These are phyloP conservation scores for Phasianus colchicus DNA, from an alignment of 2,113 vertebrate genomes.

Conservation along the genomic window DNA sequence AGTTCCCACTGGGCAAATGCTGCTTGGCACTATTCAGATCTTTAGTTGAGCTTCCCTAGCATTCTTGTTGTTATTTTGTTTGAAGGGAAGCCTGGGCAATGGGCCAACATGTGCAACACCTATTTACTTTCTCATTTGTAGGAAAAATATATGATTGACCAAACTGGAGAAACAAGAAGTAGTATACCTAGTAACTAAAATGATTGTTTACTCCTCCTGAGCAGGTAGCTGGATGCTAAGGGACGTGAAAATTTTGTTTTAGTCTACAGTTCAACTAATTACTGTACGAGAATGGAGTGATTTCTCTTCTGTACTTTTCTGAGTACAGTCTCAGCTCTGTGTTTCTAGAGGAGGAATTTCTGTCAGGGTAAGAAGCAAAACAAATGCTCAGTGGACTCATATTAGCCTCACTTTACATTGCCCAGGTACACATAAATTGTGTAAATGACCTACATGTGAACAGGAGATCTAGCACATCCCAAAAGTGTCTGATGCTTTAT, in stretches of 20 bases:
- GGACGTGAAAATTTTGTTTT: not conserved
- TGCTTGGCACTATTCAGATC: not conserved
- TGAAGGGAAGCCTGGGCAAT: not conserved
- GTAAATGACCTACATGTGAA: not conserved
- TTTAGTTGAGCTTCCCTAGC: not conserved
- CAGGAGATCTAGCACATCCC: not conserved
- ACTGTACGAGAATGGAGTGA: not conserved
- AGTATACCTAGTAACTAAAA: not conserved
- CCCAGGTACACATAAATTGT: not conserved
- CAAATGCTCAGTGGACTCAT: not conserved
- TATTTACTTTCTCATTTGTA: not conserved
- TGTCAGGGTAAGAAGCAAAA: not conserved
- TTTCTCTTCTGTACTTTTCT: not conserved
- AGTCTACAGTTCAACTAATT: not conserved
- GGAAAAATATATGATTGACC: not conserved
- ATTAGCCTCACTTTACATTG: not conserved
- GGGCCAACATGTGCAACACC: not conserved
- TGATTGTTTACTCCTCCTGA: not conserved
- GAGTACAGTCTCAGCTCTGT: not conserved
- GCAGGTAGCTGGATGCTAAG: not conserved
- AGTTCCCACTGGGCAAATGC: not conserved
- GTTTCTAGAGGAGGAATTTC: not conserved
- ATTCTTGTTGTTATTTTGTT: not conserved
- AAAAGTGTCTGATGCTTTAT: not conserved
- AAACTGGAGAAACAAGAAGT: constrained; percentile 1